Conservation (phyloP, 2,888 invertebrate species). For the Thecocarcelia acutangulata region DNA sequence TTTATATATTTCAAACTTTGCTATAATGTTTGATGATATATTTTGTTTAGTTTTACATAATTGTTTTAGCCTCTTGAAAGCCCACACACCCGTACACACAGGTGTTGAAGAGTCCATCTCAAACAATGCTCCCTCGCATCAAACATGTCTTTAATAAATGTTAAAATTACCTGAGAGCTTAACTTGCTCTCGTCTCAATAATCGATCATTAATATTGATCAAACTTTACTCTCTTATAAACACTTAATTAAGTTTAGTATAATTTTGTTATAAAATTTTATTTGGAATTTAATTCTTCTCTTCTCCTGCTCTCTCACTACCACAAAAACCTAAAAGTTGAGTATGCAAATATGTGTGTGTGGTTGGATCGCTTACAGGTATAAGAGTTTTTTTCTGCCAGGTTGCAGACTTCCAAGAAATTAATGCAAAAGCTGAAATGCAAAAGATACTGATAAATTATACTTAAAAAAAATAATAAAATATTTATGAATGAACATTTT, state of each 20-base stretch:
- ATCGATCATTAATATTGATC: conserved; percentile 39
- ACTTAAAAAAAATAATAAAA: conserved; percentile 1
- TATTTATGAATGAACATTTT: conserved; percentile 61
- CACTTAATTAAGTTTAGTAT: neutral
- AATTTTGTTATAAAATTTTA: too few species aligned
- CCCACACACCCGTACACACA: conserved; percentile 34
- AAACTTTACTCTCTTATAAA: conserved; percentile 51
- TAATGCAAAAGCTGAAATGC: neutral
- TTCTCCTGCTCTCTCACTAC: too few species aligned
- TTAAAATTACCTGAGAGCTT: conserved; percentile 19
- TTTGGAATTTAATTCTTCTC: too few species aligned
- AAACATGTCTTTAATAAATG: conserved; percentile 6
- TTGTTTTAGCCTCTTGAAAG: conserved; percentile 14
- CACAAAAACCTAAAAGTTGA: too few species aligned
- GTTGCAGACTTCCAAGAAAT: conserved; percentile 1
- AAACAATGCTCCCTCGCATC: conserved; percentile 50
- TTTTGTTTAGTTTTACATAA: conserved; percentile 11
- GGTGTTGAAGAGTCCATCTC: conserved; percentile 58
- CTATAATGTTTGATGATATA: conserved; percentile 11
- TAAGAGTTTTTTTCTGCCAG: neutral
- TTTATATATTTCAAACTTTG: conserved; percentile 18
- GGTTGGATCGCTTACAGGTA: too few species aligned
- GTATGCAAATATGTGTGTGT: too few species aligned
- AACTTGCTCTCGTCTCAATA: conserved; percentile 6
- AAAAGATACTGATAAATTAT: neutral